Percentiles rank a stretch among this genome's conserved stretches.
Conservation (phyloP, 1,140 invertebrate species). For the Drosophila eugracilis region DNA sequence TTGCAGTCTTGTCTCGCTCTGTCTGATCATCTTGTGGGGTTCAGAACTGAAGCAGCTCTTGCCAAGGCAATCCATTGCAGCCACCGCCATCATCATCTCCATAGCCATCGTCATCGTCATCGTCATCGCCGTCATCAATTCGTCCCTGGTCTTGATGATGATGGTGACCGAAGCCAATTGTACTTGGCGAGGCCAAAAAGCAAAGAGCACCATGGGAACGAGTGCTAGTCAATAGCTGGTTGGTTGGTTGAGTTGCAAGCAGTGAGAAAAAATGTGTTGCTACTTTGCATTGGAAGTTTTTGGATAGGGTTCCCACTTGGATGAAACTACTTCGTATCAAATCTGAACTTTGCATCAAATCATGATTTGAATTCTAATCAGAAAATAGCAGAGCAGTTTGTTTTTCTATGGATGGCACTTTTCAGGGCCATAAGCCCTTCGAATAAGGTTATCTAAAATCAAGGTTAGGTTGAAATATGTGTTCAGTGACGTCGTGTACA, state of each 20-base stretch:
- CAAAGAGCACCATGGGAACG: conserved; percentile 19
- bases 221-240: conserved; percentile 8
- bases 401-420: no score
- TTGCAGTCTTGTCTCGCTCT: conserved; percentile 12
- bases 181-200: conserved; percentile 41
- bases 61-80: conserved; percentile 47
- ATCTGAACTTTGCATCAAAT: no score
- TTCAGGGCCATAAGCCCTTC: no score
- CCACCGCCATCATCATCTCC: conserved; percentile 1
- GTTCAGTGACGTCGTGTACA: background rate
- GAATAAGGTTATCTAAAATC: no score
- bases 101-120: conserved; percentile 1
- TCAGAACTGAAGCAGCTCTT: conserved; percentile 39
- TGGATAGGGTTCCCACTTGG: no score
- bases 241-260: conserved; percentile 10
- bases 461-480: background rate
- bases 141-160: conserved; percentile 43
- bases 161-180: conserved; percentile 43
- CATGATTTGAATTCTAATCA: no score
- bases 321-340: no score
- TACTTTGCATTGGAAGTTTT: background rate
- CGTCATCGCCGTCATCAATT: conserved; percentile 41
- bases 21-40: conserved; percentile 39
- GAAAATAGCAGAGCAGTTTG: no score
- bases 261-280: conserved; percentile 14